Conservation (phyloP, 2,888 invertebrate species). For the Stictocephala bisonia region DNA sequence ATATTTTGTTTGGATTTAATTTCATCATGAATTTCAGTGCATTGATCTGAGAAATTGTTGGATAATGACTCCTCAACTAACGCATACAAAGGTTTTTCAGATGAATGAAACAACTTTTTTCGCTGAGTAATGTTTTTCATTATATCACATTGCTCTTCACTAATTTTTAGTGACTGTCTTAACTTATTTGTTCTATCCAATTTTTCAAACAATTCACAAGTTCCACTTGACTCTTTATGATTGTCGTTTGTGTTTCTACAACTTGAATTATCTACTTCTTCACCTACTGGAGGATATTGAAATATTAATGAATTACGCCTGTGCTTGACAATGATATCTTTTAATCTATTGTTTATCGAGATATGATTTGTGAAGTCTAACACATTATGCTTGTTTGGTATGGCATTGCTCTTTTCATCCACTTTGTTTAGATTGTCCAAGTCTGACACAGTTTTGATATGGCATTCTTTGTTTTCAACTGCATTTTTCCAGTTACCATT, state of each 20-base stretch:
- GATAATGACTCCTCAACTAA: neutral
- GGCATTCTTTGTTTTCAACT: too few relatives aligned
- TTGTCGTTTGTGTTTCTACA: neutral
- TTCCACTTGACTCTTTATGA: neutral
- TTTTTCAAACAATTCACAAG: constrained; percentile 14
- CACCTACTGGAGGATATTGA: constrained; percentile 1
- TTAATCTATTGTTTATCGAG: neutral
- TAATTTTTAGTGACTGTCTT: constrained; percentile 21
- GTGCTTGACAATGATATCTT: neutral
- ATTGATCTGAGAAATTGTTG: neutral
- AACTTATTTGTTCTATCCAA: constrained; percentile 18
- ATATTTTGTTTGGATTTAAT: neutral
- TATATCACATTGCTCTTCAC: neutral
- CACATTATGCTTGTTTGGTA: too few relatives aligned
- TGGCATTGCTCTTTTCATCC: too few relatives aligned
- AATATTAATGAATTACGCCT: constrained; percentile 21
- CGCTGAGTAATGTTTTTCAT: constrained; percentile 18
- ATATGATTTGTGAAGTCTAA: too few relatives aligned
- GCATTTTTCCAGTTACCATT: too few relatives aligned
- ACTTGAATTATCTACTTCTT: neutral
- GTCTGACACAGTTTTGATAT: too few relatives aligned
- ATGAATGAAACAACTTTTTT: neutral
- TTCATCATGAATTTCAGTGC: neutral
- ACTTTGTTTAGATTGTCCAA: too few relatives aligned
- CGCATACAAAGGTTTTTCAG: too few relatives aligned